Percentiles rank a stretch among this genome's conserved stretches.
Conservation (phyloP, 2,888 invertebrate species). For the Lycaena phlaeas region DNA sequence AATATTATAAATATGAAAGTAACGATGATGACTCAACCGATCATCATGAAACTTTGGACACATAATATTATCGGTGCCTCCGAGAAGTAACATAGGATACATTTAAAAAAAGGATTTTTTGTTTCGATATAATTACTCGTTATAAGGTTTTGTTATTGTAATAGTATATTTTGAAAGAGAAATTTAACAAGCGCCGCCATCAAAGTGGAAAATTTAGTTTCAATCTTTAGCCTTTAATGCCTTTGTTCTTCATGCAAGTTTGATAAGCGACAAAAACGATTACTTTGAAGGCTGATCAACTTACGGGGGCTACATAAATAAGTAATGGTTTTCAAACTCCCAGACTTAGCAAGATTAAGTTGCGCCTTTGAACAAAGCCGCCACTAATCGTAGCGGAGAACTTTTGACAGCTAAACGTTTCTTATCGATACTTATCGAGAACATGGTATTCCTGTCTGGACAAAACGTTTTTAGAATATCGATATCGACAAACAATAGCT, state of each 20-base stretch:
- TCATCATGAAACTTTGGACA: too few relatives aligned
- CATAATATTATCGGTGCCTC: too few relatives aligned
- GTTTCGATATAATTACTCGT: too few relatives aligned
- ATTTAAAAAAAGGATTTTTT: too few relatives aligned
- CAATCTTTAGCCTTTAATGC: constrained; percentile 8
- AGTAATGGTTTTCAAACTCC: constrained; percentile 19
- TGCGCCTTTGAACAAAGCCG: constrained; percentile 17
- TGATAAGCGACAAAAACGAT: constrained; percentile 16
- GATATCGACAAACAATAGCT: too few relatives aligned
- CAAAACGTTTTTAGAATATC: too few relatives aligned
- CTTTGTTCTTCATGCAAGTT: constrained; percentile 15
- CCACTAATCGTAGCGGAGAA: constrained; percentile 15
- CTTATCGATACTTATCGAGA: constrained; percentile 13
- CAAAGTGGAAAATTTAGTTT: constrained; percentile 8
- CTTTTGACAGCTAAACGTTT: constrained; percentile 14
- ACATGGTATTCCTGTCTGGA: too few relatives aligned
- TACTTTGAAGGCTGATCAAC: constrained; percentile 27
- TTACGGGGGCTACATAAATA: constrained; percentile 31
- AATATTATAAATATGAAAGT: too few relatives aligned
- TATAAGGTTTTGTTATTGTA: neutral
- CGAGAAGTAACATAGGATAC: too few relatives aligned
- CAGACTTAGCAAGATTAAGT: constrained; percentile 19
- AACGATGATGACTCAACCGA: too few relatives aligned
- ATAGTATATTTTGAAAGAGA: neutral
- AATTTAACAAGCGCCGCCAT: constrained; percentile 1